Base-by-base conservation (phyloP, 2,113 vertebrate species). In the Ursus arctos region DNA sequence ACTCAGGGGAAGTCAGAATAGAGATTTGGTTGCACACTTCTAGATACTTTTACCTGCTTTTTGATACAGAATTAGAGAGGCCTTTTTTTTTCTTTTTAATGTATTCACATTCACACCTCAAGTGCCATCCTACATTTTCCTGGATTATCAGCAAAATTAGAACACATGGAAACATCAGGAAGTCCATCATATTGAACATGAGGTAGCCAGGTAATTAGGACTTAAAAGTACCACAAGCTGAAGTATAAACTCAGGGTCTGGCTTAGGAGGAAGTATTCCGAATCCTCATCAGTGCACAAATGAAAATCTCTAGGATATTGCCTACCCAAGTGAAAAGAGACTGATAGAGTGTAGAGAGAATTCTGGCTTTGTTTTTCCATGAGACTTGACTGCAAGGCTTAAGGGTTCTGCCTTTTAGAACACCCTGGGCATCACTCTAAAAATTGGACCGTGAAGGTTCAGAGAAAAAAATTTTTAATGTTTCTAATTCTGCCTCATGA, bases 401-500 rank as follows among this genome's bases (percentile, higher is more conserved):
- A 69, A 51, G 31, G 55, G 7, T 36, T 86, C 85, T 86, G 40
- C 40, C 26, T 57, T 85, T 65, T 65, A 81, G 79, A 76, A 82
- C 3, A 8, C 21, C 31, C 33, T 77, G 43, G 26, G 22, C 51
- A 31, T 57, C 55, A 18, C 76, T 93, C 79, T 89, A 55, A 88
- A 96, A 96, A 31, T 7, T 76, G 43, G 31, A 71, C 55, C n/a
- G 26, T 74, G 33, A 93, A 87, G 28, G 47, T 65, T 51, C 22
- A 85, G 69, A 89, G 19, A 19, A 55, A 1, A 18, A 14, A 10
- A 76, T 53, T 77, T 80, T n/a, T 19, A n/a, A 79, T 31, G 31
- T 96, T n/a, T 88, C 55, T 87, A 19, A 49, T 85, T 94, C 82
- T 89, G 81, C 79, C 79, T 90, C 36, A 18, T 72, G 92, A 65